These are phyloP conservation scores for Brachystomella parvula DNA, from an alignment of 1,140 invertebrate species.

Conservation along the genomic window DNA sequence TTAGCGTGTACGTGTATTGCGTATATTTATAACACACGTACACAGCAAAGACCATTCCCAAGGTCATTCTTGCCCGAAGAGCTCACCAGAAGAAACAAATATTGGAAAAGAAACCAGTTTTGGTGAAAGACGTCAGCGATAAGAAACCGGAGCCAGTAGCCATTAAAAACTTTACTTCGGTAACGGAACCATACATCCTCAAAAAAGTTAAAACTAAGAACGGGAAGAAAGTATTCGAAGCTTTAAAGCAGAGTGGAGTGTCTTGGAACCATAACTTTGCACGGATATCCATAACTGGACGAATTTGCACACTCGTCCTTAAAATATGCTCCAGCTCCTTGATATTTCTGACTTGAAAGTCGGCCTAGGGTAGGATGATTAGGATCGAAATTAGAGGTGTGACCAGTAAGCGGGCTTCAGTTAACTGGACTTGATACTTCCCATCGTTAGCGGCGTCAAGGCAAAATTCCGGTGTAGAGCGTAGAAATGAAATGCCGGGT, in stretches of 20 bases:
- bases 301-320: no score
- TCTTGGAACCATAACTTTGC: not conserved
- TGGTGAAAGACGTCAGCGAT: not conserved
- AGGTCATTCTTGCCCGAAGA: not conserved
- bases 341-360: no score
- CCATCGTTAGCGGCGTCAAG: not conserved
- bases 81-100: not conserved
- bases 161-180: not conserved
- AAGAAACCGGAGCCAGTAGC: not conserved
- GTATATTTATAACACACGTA: no score
- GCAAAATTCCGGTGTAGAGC: constrained; percentile 12
- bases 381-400: no score
- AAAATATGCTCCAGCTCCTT: no score
- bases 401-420: constrained; percentile 20
- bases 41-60: no score
- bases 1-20: no score
- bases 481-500: constrained; percentile 20
- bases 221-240: not conserved
- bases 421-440: constrained; percentile 17
- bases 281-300: no score
- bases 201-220: not conserved
- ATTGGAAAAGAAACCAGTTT: not conserved
- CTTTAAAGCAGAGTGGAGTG: not conserved
- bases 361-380: no score
- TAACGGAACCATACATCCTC: not conserved